These are phyloP conservation scores for Enteromius paludinosus DNA, from an alignment of 2,797 vertebrate genomes.

Conservation along the genomic window DNA sequence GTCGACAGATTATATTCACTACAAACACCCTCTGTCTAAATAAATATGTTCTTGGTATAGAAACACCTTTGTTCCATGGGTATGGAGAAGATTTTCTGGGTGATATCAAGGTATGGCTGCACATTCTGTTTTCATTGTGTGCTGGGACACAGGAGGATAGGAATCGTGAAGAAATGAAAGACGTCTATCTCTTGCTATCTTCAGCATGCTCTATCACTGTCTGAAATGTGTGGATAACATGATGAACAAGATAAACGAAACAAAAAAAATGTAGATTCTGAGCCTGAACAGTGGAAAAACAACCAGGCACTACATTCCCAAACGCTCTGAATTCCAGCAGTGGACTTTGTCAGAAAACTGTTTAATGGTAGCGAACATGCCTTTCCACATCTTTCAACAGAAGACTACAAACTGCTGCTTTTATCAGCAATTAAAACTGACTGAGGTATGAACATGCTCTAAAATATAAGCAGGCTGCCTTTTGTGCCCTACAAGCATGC, in stretches of 20 bases:
- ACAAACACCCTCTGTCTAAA: slow-evolving; percentile 57
- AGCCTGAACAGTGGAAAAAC: not conserved
- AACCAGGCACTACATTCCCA: slow-evolving; percentile 6
- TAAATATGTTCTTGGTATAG: slow-evolving; percentile 54
- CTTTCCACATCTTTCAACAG: slow-evolving; percentile 8
- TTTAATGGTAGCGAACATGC: not conserved
- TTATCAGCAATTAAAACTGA: not conserved
- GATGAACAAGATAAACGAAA: not conserved
- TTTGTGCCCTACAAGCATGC: not conserved
- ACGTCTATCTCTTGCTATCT: slow-evolving; percentile 56
- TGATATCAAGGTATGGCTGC: slow-evolving; percentile 53
- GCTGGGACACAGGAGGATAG: slow-evolving; percentile 22
- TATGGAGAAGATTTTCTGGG: slow-evolving; percentile 59
- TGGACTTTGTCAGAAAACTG: not conserved
- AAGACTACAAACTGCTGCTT: not conserved
- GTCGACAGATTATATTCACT: slow-evolving; percentile 65
- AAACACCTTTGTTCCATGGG: slow-evolving; percentile 59
- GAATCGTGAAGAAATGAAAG: slow-evolving; percentile 56
- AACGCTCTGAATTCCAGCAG: not conserved
- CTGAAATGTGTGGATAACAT: slow-evolving; percentile 17
- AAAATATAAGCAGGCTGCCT: not conserved
- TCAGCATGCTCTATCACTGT: slow-evolving; percentile 39
- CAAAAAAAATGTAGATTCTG: slow-evolving; percentile 2
- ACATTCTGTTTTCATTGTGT: slow-evolving; percentile 54
- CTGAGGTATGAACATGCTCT: not conserved